Evolutionary conservation across 37 sponge, comb jelly and placozoan genomes (phyloP), one percentile per base, ranked within the genome.

Genomic region (Cliona cf. orientalis): DNA sequence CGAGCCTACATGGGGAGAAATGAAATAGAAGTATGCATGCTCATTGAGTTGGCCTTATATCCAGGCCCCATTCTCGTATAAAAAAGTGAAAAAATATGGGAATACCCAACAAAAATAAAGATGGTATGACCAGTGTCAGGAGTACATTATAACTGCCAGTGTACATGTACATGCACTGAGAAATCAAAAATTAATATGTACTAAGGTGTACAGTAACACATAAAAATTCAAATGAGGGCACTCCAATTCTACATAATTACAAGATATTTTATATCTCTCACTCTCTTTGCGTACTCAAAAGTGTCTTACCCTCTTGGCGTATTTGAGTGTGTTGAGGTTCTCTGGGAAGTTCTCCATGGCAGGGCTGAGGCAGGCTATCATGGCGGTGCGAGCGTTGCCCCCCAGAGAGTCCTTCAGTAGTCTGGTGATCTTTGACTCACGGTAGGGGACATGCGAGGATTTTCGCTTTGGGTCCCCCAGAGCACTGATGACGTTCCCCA

Each of bases 401-500:
- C 96, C 99, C 28, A 98, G 82, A 6, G 97, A 96, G 81, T 98
- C 99, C 69, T 98, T 98, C 44, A 98, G 80, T 55, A 98, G 90
- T 34, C 99, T 65, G 12, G 99, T 98, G 66, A 98, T 72, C 84
- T 98, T 98, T 86, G 96, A 96, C 80, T 94, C 91, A 26, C 99
- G 91, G 42, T 98, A 98, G 0, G 99, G 96, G 56, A 98, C 65
- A 44, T 90, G 91, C 29, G 71, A 64, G 11, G 79, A 55, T 60
- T 82, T 82, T 38, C 64, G 44, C 83, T 76, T 41, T 19, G 71
- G 40, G 33, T 58, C 80, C 0, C 95, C 97, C 38, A 99, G 84
- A 22, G 99, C 99, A 69, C 94, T 99, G 77, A 99, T 99, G 61
- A 92, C 92, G 76, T 99, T 99, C 14, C 99, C 99, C 33, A 99